phyloP scores from a whole-genome alignment of 2,888 invertebrate genomes.

The Drosophila mulleri region DNA sequence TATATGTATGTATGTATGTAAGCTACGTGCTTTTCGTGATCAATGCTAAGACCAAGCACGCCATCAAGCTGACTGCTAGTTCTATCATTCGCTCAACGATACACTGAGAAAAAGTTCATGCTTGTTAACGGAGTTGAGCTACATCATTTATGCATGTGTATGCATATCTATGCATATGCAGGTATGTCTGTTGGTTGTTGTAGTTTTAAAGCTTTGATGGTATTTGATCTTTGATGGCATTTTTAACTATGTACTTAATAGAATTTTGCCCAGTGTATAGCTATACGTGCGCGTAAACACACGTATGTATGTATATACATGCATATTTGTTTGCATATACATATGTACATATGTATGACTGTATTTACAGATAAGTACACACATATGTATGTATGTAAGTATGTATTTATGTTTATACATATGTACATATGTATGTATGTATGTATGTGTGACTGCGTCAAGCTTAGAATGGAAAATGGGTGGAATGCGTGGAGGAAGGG shows the following conservation, averaged over 20 bases:
- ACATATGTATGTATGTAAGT: background rate
- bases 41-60: conserved; percentile 2
- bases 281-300: background rate
- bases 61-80: background rate
- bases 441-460: background rate
- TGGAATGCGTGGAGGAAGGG: background rate
- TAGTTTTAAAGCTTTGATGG: background rate
- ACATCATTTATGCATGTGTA: background rate
- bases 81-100: background rate
- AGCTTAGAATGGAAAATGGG: conserved; percentile 23
- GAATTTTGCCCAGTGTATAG: background rate
- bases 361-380: background rate
- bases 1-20: background rate
- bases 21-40: conserved; percentile 5
- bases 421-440: background rate
- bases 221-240: background rate
- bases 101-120: conserved; percentile 1
- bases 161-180: background rate
- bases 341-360: background rate
- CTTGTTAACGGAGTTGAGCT: background rate
- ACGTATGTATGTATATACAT: background rate
- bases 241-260: background rate
- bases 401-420: background rate
- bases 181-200: background rate
- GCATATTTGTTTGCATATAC: background rate